Evolutionary conservation across 2,888 invertebrate species (phyloP).

Genomic region (Agriopis marginaria): DNA sequence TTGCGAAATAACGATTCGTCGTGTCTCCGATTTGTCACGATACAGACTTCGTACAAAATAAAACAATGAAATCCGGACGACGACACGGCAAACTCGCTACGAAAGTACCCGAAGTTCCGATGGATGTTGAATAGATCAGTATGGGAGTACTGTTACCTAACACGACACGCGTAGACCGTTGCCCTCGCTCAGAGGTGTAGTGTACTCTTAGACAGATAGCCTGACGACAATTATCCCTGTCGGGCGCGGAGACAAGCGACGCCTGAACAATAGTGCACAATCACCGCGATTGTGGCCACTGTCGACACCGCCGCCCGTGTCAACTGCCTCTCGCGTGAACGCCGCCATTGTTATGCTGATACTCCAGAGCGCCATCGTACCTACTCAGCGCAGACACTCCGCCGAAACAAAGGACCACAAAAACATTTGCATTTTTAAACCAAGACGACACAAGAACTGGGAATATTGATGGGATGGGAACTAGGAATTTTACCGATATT

Average conservation of each 20-base stretch:
- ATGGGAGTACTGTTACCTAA: constrained; percentile 65
- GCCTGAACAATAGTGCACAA: constrained; percentile 80
- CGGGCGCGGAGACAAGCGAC: constrained; percentile 57
- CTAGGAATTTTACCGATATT: constrained; percentile 64
- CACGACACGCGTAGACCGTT: constrained; percentile 46
- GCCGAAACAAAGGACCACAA: constrained; percentile 71
- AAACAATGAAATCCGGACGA: constrained; percentile 41
- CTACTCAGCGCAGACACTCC: constrained; percentile 56
- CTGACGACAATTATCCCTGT: constrained; percentile 65
- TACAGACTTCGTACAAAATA: constrained; percentile 31
- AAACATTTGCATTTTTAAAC: constrained; percentile 71
- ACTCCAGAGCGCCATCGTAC: constrained; percentile 56
- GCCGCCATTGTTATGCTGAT: constrained; percentile 81
- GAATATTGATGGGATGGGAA: constrained; percentile 54
- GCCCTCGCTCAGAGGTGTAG: constrained; percentile 52
- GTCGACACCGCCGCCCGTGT: constrained; percentile 62
- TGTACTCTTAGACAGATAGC: constrained; percentile 58
- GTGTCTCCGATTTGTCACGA: constrained; percentile 37
- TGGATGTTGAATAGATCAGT: constrained; percentile 56
- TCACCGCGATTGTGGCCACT: constrained; percentile 70
- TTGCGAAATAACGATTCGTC: constrained; percentile 39
- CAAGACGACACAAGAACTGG: constrained; percentile 52
- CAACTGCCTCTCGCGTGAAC: constrained; percentile 77
- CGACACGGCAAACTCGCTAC: constrained; percentile 31
- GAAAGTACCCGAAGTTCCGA: constrained; percentile 28